Evolutionary conservation across 2,888 invertebrate genomes (phyloP).

Genomic region (Drosophila koepferae): DNA sequence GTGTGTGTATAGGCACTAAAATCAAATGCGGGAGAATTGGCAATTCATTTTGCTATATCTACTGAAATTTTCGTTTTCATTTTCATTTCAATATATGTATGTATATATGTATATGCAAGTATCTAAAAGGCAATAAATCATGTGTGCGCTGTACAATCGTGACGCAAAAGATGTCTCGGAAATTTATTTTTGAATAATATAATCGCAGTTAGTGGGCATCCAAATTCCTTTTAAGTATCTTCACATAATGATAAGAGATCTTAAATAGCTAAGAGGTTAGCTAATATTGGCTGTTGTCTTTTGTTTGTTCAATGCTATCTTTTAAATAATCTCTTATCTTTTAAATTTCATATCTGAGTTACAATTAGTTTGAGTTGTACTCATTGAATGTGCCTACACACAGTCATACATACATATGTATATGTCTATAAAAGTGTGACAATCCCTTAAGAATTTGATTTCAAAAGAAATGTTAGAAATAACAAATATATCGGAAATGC

Average conservation of each 20-base stretch:
- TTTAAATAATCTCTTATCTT: slow-evolving; percentile 1
- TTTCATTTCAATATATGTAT: slow-evolving; percentile 13
- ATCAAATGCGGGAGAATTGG: slow-evolving; percentile 27
- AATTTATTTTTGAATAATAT: not conserved
- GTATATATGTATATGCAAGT: no score
- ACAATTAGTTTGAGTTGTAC: not conserved
- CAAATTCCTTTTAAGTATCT: not conserved
- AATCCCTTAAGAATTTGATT: not conserved
- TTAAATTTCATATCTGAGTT: slow-evolving; percentile 2
- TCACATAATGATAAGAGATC: slow-evolving; percentile 19
- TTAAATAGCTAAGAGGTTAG: not conserved
- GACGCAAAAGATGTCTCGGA: slow-evolving; percentile 20
- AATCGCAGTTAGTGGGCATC: not conserved
- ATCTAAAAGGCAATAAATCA: slow-evolving; percentile 44
- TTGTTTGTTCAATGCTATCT: not conserved
- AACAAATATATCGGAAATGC: slow-evolving; percentile 38
- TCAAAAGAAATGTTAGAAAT: not conserved
- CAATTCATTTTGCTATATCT: slow-evolving; percentile 23
- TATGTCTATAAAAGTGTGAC: not conserved
- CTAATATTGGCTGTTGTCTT: not conserved
- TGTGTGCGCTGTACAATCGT: slow-evolving; percentile 17
- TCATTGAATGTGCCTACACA: not conserved
- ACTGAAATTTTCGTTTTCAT: slow-evolving; percentile 28
- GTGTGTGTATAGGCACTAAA: slow-evolving; percentile 1
- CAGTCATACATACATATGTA: no score